These are phyloP conservation scores for Papilio elwesi DNA, from an alignment of 2,888 invertebrate genomes.

Conservation along the genomic window DNA sequence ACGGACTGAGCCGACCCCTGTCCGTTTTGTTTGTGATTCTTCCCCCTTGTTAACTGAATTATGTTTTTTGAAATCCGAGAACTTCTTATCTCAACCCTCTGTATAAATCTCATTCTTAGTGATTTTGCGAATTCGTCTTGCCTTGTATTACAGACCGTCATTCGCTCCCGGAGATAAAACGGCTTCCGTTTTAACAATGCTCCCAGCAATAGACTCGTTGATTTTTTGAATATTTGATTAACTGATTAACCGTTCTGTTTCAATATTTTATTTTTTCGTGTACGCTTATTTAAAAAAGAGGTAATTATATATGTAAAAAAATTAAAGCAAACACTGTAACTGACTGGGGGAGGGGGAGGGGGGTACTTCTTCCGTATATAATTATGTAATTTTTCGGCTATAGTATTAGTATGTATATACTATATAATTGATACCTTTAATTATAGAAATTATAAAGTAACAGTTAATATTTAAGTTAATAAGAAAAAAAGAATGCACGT, in stretches of 20 bases:
- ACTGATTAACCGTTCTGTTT: not conserved
- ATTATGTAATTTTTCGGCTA: no score
- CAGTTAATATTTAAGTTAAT: no score
- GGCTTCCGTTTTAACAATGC: not conserved
- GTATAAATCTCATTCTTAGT: constrained; percentile 71
- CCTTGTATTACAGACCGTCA: not conserved
- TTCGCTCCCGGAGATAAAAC: not conserved
- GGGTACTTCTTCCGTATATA: no score
- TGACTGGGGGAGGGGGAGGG: no score
- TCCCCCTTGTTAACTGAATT: constrained; percentile 73
- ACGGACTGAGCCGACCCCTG: constrained; percentile 59
- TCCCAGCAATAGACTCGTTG: not conserved
- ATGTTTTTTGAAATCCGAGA: constrained; percentile 72
- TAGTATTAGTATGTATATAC: no score
- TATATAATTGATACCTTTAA: no score
- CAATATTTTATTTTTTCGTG: not conserved
- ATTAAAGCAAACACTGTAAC: no score
- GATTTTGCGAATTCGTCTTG: constrained; percentile 46
- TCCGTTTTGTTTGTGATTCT: constrained; percentile 64
- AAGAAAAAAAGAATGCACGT: no score
- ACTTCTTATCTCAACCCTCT: constrained; percentile 68
- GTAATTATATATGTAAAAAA: not conserved
- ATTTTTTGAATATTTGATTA: not conserved
- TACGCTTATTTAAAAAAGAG: not conserved
- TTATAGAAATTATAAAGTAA: no score